Base-by-base conservation (phyloP, 2,113 vertebrate species). In the Struthio camelus region DNA sequence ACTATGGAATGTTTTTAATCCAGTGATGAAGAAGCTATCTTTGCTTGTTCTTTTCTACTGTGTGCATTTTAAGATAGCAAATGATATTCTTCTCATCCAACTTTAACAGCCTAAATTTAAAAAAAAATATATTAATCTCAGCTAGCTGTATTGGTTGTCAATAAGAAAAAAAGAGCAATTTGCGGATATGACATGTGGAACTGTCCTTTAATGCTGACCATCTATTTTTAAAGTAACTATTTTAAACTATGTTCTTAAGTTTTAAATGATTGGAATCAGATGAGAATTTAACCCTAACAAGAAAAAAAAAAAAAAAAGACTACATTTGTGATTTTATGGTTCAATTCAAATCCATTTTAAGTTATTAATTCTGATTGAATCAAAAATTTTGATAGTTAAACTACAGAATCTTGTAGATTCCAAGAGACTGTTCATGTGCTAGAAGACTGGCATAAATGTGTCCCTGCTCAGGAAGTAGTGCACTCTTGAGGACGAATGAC, bases 91-190 rank as follows among this genome's bases (percentile, higher is more conserved):
- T 82, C 18, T 56, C 8, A 27, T 30, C 51, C 1, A 46, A n/a
- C 5, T 89, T 80, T 14, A 73, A 40, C 11, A 36, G 13, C n/a
- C 5, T 71, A 20, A 69, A 58, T 3, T 80, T 48, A 70, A 89
- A 91, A 34, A n/a, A n/a, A n/a, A n/a, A n/a, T 87, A 80, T 24
- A n/a, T 65, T 80, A 62, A 6, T 44, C 93, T 69, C 38, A 1
- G 10, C 1, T 67, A 6, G 27, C 46, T 91, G 15, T 53, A 66
- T 51, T 58, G 5, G 2, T 56, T 56, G 17, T 7, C 28, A 19
- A 22, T 53, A 40, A 14, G 34, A 77, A 81, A 50, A 81, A 40
- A 0, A 0, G 14, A 64, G 8, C n/a, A 1, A 1, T 36, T 77
- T 58, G 12, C 28, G 73, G 62, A 16, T 46, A 4, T 44, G 38